phyloP scores from a whole-genome alignment of 2,797 vertebrate genomes.

The Sebastes umbrosus region DNA sequence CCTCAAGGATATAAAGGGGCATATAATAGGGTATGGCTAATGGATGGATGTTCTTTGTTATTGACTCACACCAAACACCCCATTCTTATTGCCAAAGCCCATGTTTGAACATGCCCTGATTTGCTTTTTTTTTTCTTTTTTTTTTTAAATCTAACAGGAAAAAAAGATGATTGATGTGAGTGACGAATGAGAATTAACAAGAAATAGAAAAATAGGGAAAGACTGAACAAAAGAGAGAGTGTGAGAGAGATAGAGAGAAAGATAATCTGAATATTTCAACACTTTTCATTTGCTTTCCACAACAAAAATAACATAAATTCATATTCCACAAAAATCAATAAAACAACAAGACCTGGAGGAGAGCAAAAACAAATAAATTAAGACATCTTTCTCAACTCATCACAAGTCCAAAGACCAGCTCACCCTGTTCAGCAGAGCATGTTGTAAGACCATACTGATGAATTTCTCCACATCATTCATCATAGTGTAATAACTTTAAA shows the following conservation, averaged over 20 bases:
- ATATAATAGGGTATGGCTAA: neutral
- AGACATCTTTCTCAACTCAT: neutral
- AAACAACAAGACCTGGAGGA: neutral
- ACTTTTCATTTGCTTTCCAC: neutral
- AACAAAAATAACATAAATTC: neutral
- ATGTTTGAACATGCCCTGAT: neutral
- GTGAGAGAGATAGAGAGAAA: neutral
- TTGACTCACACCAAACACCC: neutral
- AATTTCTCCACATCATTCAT: neutral
- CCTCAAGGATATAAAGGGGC: neutral
- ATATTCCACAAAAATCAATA: neutral
- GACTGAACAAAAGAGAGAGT: neutral
- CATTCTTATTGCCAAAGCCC: neutral
- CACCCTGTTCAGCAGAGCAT: neutral
- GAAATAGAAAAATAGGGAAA: neutral
- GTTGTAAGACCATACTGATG: neutral
- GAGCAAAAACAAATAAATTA: neutral
- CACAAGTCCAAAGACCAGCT: neutral
- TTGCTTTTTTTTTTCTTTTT: neutral
- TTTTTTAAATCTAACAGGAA: neutral
- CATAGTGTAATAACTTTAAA: neutral
- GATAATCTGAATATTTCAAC: neutral
- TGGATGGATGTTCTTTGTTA: slow-evolving; percentile 37
- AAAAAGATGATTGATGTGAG: neutral
- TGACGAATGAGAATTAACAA: neutral